phyloP scores from a whole-genome alignment of 2,113 vertebrate genomes.

The Neodontobutis hainanensis region DNA sequence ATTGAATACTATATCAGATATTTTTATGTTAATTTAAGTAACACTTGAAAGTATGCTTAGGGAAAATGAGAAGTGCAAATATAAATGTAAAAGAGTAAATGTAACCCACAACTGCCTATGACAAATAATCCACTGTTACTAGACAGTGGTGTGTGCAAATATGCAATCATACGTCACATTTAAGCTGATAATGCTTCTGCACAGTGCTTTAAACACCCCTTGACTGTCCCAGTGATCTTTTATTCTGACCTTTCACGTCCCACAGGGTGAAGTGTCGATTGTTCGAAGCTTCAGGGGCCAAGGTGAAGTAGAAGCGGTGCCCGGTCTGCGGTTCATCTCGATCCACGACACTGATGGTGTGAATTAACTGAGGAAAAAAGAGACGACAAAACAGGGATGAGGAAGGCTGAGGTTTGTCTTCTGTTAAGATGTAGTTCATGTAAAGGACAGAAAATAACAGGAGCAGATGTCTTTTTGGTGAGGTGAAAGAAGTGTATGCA shows the following conservation, averaged over 20 bases:
- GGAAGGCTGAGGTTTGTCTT: no score
- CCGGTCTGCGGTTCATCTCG: slow-evolving; percentile 91
- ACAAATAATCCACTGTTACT: no score
- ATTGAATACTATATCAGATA: no score
- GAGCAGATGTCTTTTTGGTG: no score
- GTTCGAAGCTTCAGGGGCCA: slow-evolving; percentile 86
- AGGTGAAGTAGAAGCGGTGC: slow-evolving; percentile 92
- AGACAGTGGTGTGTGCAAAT: no score
- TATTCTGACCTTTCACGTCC: slow-evolving; percentile 89
- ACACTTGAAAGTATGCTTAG: no score
- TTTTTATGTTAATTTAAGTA: no score
- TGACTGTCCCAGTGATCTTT: neutral
- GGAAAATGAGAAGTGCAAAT: no score
- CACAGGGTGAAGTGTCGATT: slow-evolving; percentile 92
- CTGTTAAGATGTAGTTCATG: no score
- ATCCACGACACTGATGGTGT: slow-evolving; percentile 97
- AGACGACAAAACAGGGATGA: neutral
- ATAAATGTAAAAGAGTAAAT: no score
- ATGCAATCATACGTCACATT: neutral
- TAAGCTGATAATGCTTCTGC: neutral
- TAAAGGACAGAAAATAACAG: neutral
- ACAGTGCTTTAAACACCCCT: neutral
- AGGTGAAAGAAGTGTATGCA: no score
- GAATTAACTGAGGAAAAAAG: slow-evolving; percentile 85
- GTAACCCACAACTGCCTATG: no score